Base-by-base conservation (phyloP, 2,888 invertebrate species). In the Protodeltote pygarga region DNA sequence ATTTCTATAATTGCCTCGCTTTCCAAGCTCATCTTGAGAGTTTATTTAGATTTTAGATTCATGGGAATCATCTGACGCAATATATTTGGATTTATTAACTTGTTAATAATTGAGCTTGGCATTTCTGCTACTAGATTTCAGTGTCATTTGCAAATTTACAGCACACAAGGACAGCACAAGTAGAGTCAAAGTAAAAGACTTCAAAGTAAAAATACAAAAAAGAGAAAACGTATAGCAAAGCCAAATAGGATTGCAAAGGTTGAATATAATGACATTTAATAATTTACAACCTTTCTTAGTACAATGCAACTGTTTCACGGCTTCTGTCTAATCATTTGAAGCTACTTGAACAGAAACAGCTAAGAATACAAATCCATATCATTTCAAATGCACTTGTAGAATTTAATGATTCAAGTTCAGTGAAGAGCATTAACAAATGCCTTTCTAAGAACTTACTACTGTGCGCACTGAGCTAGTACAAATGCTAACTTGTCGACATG, bases 401-500 rank as follows among this genome's bases (percentile, higher is more conserved):
- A 46, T 51, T 37, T 51, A 45, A 60, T 55, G 16, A 50, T 34
- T 29, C 34, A 34, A 64, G 20, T 15, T 45, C 9, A 10, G 31
- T 46, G 35, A 34, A 20, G 15, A 15, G 27, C 5, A 28, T 3
- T 15, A 21, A 59, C 54, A 65, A 58, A 55, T 60, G 44, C 37
- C 5, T 48, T 73, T 76, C 69, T 47, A 31, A 50, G 71, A 73
- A 74, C 33, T 24, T 41, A 77, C 78, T 84, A 80, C 81, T 69
- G 74, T 73, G 35, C 69, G 54, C 53, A 65, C 65, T 62, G 60
- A 52, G 65, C 34, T 29, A 48, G 55, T 68, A 70, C 67, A 72
- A 72, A 79, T 65, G 74, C 71, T 61, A 82, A 91, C 89, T 85
- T 90, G 91, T 87, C 86, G 89, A 90, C 89, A 89, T 86, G 79